These are phyloP conservation scores for Mus spretus DNA, from an alignment of 2,797 vertebrate species.

Conservation along the genomic window DNA sequence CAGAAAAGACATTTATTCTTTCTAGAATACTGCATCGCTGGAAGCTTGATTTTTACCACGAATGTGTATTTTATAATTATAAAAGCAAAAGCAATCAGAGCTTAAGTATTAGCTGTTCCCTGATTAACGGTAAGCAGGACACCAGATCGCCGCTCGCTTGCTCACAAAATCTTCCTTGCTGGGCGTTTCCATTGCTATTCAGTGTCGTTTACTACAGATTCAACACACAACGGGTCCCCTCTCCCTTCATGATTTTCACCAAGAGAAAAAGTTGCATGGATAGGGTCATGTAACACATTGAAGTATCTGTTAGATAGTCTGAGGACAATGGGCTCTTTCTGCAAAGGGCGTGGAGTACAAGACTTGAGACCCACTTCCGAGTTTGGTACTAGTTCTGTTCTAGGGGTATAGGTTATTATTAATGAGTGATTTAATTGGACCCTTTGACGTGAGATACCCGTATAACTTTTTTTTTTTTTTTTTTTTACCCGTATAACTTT, in stretches of 20 bases:
- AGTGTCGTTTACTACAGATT: not conserved
- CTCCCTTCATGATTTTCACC: not conserved
- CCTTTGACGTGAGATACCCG: not conserved
- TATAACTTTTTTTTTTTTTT: constrained; percentile 16
- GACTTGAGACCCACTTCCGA: not conserved
- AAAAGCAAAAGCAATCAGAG: constrained; percentile 25
- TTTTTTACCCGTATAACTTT: not conserved
- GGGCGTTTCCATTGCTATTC: not conserved
- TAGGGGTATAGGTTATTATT: not conserved
- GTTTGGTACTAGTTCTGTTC: not conserved
- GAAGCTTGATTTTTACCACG: not conserved
- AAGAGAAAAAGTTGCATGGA: not conserved
- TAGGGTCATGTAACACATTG: not conserved
- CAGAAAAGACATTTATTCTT: not conserved
- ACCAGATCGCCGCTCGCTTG: not conserved
- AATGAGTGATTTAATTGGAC: not conserved
- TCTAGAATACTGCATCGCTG: not conserved
- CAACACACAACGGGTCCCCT: not conserved
- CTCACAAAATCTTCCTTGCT: not conserved
- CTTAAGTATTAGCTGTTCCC: not conserved
- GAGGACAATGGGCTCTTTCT: not conserved
- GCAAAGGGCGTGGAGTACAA: not conserved
- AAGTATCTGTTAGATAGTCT: not conserved
- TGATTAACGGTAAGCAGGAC: not conserved
- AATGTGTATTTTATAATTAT: not conserved